Conservation (phyloP, 92 coral and sea anemone species). For the Actinernus sp. region DNA sequence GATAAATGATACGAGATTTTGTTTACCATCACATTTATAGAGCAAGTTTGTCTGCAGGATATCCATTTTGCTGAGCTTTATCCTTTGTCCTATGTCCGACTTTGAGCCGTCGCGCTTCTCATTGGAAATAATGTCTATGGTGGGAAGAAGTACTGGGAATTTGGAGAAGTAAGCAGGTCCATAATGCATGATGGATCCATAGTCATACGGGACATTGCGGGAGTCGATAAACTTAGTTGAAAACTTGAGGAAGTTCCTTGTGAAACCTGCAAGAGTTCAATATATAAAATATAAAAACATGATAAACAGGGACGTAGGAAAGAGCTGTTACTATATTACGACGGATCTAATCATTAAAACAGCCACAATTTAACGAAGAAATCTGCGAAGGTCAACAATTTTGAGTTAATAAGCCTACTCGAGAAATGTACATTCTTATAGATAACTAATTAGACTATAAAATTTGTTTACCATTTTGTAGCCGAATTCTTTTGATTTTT, state of each 20-base stretch:
- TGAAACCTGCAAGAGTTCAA: conserved; percentile 59
- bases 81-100: conserved; percentile 81
- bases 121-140: conserved; percentile 34
- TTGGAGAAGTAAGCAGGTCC: conserved; percentile 84
- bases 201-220: conserved; percentile 89
- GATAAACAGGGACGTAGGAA: too few relatives aligned
- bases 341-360: too few relatives aligned
- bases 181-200: conserved; percentile 97
- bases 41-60: conserved; percentile 84
- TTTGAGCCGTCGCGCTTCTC: conserved; percentile 10
- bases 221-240: conserved; percentile 87
- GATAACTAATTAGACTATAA: too few relatives aligned
- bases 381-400: too few relatives aligned
- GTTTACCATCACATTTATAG: conserved; percentile 88
- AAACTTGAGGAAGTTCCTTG: conserved; percentile 83
- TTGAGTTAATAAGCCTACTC: too few relatives aligned
- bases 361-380: too few relatives aligned
- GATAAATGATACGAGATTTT: too few relatives aligned
- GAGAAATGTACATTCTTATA: too few relatives aligned
- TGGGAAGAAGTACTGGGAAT: conserved; percentile 61
- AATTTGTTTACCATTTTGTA: too few relatives aligned
- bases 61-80: conserved; percentile 82
- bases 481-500: too few relatives aligned
- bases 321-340: too few relatives aligned
- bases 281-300: not conserved